Percentiles rank a stretch among this genome's conserved stretches.
Evolutionary conservation across 1,140 invertebrate genomes (phyloP).

Genomic region (Temnothorax nylanderi): DNA sequence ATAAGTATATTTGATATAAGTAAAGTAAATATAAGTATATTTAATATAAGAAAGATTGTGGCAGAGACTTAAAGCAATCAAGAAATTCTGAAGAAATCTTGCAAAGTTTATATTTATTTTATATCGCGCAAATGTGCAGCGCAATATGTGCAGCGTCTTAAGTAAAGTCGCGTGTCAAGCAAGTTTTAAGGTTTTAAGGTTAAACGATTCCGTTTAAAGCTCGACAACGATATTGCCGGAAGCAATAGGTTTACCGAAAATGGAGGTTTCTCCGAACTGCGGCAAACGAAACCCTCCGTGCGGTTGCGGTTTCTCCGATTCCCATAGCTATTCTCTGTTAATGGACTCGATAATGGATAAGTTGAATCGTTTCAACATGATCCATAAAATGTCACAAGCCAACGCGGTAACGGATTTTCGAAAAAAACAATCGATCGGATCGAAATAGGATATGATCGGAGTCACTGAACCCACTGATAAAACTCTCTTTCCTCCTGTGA

Average conservation of each 20-base stretch:
- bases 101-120: neutral
- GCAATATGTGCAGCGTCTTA: neutral
- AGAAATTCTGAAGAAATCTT: neutral
- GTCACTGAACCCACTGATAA: neutral
- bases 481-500: neutral
- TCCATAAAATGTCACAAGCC: slow-evolving; percentile 21
- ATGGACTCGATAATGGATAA: slow-evolving; percentile 70
- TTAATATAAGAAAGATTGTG: neutral
- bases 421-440: neutral
- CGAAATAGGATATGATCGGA: neutral
- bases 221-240: slow-evolving; percentile 34
- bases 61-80: neutral
- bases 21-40: too few species aligned
- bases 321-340: slow-evolving; percentile 27
- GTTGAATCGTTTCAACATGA: slow-evolving; percentile 49
- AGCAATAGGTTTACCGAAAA: slow-evolving; percentile 56
- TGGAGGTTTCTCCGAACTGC: slow-evolving; percentile 63
- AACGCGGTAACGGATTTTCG: slow-evolving; percentile 1
- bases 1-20: neutral
- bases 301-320: slow-evolving; percentile 57
- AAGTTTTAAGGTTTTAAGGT: slow-evolving; percentile 43
- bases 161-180: slow-evolving; percentile 27
- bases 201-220: slow-evolving; percentile 48
- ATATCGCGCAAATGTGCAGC: neutral
- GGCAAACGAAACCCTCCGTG: slow-evolving; percentile 41